Base-by-base conservation (phyloP, 1,140 invertebrate genomes). In the Brachionus rubens region DNA sequence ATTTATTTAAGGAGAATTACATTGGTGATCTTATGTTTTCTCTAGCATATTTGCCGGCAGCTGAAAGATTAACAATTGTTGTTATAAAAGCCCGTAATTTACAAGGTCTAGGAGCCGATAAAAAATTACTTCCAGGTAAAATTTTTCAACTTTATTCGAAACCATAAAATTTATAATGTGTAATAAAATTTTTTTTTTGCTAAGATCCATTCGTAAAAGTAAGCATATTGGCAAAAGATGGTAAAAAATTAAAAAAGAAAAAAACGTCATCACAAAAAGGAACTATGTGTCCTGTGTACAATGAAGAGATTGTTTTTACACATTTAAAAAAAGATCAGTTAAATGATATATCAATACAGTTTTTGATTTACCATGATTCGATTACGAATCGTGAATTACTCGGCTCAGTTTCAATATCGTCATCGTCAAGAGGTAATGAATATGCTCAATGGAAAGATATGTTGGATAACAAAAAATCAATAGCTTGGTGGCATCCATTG, bases 251-350 rank as follows among this genome's bases (percentile, higher is more conserved):
- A 78, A 92, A 93, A 47, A 99, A 98, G 87, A 98, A 98, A 88
- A 98, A 98, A 87, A 99, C 96, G 0, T 94, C 97, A 82, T 94
- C 98, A 26, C 98, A 98, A 87, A 98, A 97, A 83, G 89, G 94
- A 36, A 98, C 96, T 2, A 86, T 96, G 67, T 96, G 94, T 85
- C 96, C 96, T 0, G 93, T 99, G 54, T 99, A 97, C 86, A 99
- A 99, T 85, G 96, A 99, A 46, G 90, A 91, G 81, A 90, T 91
- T 79, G 89, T 90, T 2, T 90, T 91, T 81, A 89, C 90, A 4
- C 87, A 89, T 80, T 84, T 88, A 40, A 85, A 88, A 21, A 89
- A 90, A 78, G 78, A 76, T 48, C 67, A 77, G 70, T 59, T 75
- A 50, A 77, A 40, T 26, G 46, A 76, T 10, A 77, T 65, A 12